phyloP scores from a whole-genome alignment of 2,113 vertebrate species.

The Saguinus imperator region DNA sequence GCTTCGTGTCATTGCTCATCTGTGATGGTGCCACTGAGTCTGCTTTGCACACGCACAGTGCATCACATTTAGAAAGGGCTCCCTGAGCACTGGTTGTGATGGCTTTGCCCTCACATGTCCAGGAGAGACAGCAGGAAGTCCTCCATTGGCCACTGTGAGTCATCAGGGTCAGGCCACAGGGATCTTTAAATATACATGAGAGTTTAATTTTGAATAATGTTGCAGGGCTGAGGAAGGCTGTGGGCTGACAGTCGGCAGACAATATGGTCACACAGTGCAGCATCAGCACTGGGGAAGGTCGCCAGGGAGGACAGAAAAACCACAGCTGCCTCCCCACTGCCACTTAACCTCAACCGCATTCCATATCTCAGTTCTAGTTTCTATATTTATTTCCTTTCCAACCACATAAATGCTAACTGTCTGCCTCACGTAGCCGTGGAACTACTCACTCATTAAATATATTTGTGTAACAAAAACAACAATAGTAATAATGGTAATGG shows the following conservation, averaged over 20 bases:
- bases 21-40: not conserved
- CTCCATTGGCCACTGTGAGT: accelerated
- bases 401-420: not conserved
- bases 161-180: not conserved
- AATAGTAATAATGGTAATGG: not conserved
- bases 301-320: not conserved
- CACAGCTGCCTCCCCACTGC: not conserved
- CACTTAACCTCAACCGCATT: not conserved
- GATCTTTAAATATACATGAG: too few species aligned
- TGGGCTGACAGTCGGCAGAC: accelerated
- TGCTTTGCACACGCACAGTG: accelerated
- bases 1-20: not conserved
- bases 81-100: not conserved
- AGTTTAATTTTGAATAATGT: accelerated
- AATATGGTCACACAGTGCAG: accelerated
- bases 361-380: not conserved
- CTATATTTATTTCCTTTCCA: not conserved
- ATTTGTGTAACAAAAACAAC: not conserved
- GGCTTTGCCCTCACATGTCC: not conserved
- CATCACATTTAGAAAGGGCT: not conserved
- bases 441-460: not conserved
- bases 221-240: not conserved
- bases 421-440: not conserved
- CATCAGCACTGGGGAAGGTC: too few species aligned
- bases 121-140: not conserved